Base-by-base conservation (phyloP, 2,888 invertebrate genomes). In the Agriopis leucophaearia region DNA sequence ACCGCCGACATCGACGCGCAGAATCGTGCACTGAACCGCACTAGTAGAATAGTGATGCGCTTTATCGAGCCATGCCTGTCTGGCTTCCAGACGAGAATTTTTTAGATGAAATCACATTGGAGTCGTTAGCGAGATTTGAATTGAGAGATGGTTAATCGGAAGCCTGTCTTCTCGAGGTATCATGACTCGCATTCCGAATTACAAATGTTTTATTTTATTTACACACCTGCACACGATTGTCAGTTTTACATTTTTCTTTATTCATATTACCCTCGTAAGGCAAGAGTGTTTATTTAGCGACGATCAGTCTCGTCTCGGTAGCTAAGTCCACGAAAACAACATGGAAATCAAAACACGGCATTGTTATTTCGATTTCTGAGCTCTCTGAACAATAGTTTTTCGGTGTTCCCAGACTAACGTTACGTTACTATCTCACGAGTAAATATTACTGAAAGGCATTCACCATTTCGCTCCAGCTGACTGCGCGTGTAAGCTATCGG, bases 61-160 rank as follows among this genome's bases (percentile, higher is more conserved):
- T 83, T 81, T 84, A 83, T 82, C 80, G 78, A 80, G 80, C 79
- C 45, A 38, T 76, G 78, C 78, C 77, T 80, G 81, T 69, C 67
- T 72, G 65, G 64, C 52, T 60, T 48, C 38, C 47, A 59, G 38
- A 54, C 51, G 38, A 64, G 58, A 64, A 61, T 42, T 59, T 50
- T 59, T 68, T 42, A 47, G 54, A 62, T 47, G 44, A 47, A 63
- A 62, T 66, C 63, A 57, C 48, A 16, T 36, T 50, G 44, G 9
- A 38, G 38, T 38, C 16, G 16, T 63, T 47, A 38, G 2, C 5
- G n/a, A 6, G 16, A 51, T 61, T 66, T 12, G 13, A 56, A 56
- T 48, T 35, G 16, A 42, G 44, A 66, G n/a, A 59, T 18, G 16
- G 38, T 27, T 10, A 27, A 51, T 48, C 16, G 6, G 40, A 18